phyloP scores from a whole-genome alignment of 2,888 invertebrate genomes.

The Cosmia pyralina region DNA sequence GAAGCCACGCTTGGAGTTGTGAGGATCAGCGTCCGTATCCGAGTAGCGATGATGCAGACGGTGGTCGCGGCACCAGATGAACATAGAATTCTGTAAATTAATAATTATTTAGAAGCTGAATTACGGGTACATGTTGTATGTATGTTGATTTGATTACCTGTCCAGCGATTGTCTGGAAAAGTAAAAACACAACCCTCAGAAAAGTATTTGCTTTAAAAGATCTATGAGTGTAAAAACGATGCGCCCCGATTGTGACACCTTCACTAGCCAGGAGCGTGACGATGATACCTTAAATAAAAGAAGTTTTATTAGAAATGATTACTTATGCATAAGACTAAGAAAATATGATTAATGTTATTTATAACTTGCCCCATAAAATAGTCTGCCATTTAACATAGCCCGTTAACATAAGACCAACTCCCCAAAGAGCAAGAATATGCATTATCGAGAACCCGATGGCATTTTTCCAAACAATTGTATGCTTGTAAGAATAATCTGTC shows the following conservation, averaged over 20 bases:
- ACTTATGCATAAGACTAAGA: neutral
- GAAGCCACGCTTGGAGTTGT: slow-evolving; percentile 95
- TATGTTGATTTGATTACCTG: slow-evolving; percentile 89
- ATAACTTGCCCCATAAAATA: slow-evolving; percentile 75
- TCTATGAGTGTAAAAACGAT: slow-evolving; percentile 94
- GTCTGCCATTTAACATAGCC: slow-evolving; percentile 71
- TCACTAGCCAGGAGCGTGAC: slow-evolving; percentile 75
- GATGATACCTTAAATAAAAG: slow-evolving; percentile 52
- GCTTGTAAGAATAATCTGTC: slow-evolving; percentile 78
- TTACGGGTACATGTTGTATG: neutral
- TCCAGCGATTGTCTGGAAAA: slow-evolving; percentile 93
- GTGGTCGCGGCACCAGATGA: slow-evolving; percentile 95
- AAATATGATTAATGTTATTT: neutral
- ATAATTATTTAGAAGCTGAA: neutral
- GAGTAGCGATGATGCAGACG: slow-evolving; percentile 94
- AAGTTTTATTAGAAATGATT: slow-evolving; percentile 8
- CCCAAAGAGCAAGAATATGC: slow-evolving; percentile 88
- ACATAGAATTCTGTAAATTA: slow-evolving; percentile 92
- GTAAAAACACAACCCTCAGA: slow-evolving; percentile 91
- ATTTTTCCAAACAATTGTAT: slow-evolving; percentile 91
- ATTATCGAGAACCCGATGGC: slow-evolving; percentile 90
- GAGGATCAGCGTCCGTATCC: slow-evolving; percentile 93
- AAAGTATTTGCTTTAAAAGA: slow-evolving; percentile 93
- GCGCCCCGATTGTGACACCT: slow-evolving; percentile 95
- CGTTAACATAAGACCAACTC: slow-evolving; percentile 72